Evolutionary conservation across 2,797 vertebrate genomes (phyloP).

Genomic region (Rachycentron canadum): DNA sequence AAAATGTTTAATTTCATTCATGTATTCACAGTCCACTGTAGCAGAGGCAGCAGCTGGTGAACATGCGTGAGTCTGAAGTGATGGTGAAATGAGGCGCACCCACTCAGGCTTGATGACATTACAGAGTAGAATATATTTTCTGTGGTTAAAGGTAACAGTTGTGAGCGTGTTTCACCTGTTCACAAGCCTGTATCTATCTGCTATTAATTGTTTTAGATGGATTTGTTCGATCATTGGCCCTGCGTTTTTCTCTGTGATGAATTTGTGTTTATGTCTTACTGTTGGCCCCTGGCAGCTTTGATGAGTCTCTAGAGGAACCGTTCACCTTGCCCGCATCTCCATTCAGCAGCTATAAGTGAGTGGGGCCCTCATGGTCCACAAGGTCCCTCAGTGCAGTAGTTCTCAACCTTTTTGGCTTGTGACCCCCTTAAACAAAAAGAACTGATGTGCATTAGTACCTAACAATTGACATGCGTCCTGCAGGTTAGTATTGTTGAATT

Average conservation of each 20-base stretch:
- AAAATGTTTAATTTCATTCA: constrained; percentile 54
- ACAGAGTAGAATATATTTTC: neutral
- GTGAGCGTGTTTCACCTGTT: neutral
- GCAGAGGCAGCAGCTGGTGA: constrained; percentile 37
- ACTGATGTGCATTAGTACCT: neutral
- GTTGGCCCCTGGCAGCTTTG: constrained; percentile 85
- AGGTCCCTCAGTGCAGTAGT: constrained; percentile 67
- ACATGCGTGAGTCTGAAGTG: constrained; percentile 26
- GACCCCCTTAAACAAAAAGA: constrained; percentile 2
- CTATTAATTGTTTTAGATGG: neutral
- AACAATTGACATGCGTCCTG: neutral
- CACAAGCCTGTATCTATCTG: neutral
- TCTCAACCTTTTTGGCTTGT: constrained; percentile 63
- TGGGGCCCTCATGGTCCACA: constrained; percentile 71
- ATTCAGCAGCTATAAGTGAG: constrained; percentile 89
- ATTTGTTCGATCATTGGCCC: constrained; percentile 7
- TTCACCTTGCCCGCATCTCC: constrained; percentile 82
- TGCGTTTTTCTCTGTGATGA: constrained; percentile 44
- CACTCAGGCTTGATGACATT: constrained; percentile 11
- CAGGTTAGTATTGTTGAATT: neutral
- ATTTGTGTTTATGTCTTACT: constrained; percentile 77
- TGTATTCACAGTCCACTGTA: constrained; percentile 27
- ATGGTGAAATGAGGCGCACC: constrained; percentile 23
- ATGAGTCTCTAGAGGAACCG: constrained; percentile 86
- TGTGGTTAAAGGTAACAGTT: constrained; percentile 14